Evolutionary conservation across 1,140 invertebrate genomes (phyloP), one percentile per base, ranked within the genome.

Genomic region (Platyura marginata): DNA sequence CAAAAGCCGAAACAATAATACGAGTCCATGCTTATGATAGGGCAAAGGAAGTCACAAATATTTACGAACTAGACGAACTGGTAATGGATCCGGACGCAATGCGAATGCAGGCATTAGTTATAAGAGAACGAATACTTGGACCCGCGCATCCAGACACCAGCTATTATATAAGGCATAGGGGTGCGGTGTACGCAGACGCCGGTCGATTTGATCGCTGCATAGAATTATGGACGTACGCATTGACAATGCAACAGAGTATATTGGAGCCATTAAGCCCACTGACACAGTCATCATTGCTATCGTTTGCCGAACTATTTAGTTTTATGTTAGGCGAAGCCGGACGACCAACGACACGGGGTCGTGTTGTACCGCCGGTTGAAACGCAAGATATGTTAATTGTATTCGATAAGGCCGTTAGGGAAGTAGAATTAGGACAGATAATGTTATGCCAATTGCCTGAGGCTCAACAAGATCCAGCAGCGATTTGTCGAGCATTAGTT

Each of bases 91-190:
- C 89, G 0, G 91, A 97, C 55, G 86, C 86, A 48, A 93, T 95
- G 83, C 69, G 90, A 52, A 94, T 96, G 88, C 92, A 97, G 59
- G 88, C 90, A 3, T 64, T 97, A 22, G 74, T 96, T 37, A 88
- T 97, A 34, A 72, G 92, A 46, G 91, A 96, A 64, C 68, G 92
- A 52, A 94, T 97, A 50, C 66, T 97, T 36, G 77, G 66, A 16
- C 88, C 89, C 1, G 87, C 86, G 9, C 91, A 96, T 75, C 91
- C 91, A 1, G 91, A 96, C 59, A 96, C 91, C 20, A 88, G 83
- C 51, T 95, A 96, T 61, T 95, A 93, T 61, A 91, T 96, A 45
- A 72, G 91, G 35, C 61, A 56, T 46, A 51, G 91, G 55, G 92
- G 92, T 21, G 91, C 91, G 0, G 79, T 93, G 35, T 97, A 94